These are phyloP conservation scores for Crypturellus tataupa DNA, from an alignment of 2,797 vertebrate genomes.

Conservation along the genomic window DNA sequence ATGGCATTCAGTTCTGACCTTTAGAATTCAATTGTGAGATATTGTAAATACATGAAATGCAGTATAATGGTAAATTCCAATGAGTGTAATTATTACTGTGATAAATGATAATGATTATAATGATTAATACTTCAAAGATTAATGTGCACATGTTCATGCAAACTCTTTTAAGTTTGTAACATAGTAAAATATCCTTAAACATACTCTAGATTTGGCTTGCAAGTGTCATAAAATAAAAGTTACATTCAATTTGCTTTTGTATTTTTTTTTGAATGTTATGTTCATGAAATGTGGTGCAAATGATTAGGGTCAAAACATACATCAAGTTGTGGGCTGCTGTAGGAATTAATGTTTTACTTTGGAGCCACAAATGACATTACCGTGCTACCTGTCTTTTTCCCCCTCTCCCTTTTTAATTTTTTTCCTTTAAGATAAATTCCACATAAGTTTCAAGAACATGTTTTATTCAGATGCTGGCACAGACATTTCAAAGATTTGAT, in stretches of 20 bases:
- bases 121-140: background rate
- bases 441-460: background rate
- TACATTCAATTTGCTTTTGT: background rate
- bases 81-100: background rate
- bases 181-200: background rate
- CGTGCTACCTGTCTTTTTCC: background rate
- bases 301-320: background rate
- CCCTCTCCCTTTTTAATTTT: background rate
- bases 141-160: background rate
- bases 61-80: background rate
- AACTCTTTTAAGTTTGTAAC: background rate
- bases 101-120: background rate
- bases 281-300: background rate
- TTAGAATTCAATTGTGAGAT: background rate
- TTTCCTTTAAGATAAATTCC: background rate
- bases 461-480: background rate
- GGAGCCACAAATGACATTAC: background rate
- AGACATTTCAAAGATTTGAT: background rate
- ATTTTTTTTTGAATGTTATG: background rate
- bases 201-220: background rate
- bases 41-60: background rate
- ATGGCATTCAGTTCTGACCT: background rate
- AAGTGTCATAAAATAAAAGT: background rate
- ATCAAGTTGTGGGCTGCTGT: background rate
- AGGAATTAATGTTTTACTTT: background rate